A percentile compares a stretch with the other conserved stretches of the same genome.
Conservation (phyloP, 2,113 vertebrate genomes). For the Megatriorchis doriae region DNA sequence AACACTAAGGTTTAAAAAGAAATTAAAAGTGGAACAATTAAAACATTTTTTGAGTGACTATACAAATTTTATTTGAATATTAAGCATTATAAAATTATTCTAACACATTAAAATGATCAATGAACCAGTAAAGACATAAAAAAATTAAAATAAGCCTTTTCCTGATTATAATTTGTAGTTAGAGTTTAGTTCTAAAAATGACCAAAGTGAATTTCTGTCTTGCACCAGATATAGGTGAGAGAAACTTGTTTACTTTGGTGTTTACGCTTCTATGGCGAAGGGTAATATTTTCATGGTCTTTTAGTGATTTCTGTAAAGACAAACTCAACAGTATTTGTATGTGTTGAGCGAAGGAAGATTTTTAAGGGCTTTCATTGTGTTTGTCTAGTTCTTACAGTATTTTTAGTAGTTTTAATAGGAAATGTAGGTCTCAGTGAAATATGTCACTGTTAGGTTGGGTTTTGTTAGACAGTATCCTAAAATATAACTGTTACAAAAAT, state of each 20-base stretch:
- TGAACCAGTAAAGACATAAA: neutral
- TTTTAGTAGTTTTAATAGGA: neutral
- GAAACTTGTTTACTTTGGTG: neutral
- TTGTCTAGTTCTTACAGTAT: neutral
- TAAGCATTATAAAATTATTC: neutral
- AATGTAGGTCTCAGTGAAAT: neutral
- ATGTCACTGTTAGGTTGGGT: neutral
- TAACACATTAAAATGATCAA: neutral
- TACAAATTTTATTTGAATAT: neutral
- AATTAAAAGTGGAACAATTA: neutral
- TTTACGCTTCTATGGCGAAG: neutral
- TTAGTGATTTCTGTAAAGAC: neutral
- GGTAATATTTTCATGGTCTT: neutral
- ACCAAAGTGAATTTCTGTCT: neutral
- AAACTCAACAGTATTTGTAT: neutral
- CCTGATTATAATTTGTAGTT: neutral
- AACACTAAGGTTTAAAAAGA: neutral
- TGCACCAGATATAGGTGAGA: neutral
- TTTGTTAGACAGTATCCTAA: neutral
- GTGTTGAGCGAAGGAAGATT: neutral
- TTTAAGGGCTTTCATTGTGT: neutral
- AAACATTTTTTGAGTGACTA: neutral
- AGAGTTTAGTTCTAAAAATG: neutral
- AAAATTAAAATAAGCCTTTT: neutral
- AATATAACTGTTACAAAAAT: neutral